Evolutionary conservation across 2,888 invertebrate species (phyloP).

Genomic region (Apotomis betuletana): DNA sequence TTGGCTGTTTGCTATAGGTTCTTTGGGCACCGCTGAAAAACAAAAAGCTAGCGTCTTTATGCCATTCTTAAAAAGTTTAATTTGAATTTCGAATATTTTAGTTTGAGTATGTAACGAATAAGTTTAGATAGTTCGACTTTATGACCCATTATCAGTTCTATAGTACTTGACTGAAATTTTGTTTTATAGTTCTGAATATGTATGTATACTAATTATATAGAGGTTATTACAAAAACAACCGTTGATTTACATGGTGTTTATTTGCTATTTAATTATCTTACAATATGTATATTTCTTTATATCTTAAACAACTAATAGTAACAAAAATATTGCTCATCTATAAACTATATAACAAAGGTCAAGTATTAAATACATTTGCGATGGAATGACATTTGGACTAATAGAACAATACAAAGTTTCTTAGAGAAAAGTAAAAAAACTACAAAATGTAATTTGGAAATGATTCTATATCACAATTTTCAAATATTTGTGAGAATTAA

Average conservation of each 20-base stretch:
- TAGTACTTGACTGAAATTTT: neutral
- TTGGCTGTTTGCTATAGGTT: slow-evolving; percentile 58
- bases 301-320: slow-evolving; percentile 71
- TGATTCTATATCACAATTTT: slow-evolving; percentile 29
- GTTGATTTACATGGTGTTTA: slow-evolving; percentile 69
- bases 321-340: slow-evolving; percentile 79
- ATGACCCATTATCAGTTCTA: slow-evolving; percentile 21
- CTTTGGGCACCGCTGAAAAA: slow-evolving; percentile 65
- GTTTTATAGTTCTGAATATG: slow-evolving; percentile 7
- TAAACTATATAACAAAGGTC: slow-evolving; percentile 58
- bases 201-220: neutral
- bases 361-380: slow-evolving; percentile 33
- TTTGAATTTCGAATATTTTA: slow-evolving; percentile 1
- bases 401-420: slow-evolving; percentile 18
- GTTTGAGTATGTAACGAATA: neutral
- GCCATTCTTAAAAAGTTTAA: neutral
- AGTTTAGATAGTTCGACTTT: slow-evolving; percentile 13
- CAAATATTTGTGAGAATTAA: slow-evolving; percentile 12
- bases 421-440: slow-evolving; percentile 21
- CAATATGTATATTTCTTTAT: slow-evolving; percentile 55
- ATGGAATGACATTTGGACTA: slow-evolving; percentile 36
- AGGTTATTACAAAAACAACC: slow-evolving; percentile 57
- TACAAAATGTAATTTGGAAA: slow-evolving; percentile 24
- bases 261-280: slow-evolving; percentile 74
- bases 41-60: slow-evolving; percentile 33